Percentiles rank a stretch among this genome's conserved stretches.
These are phyloP conservation scores for Cladorhizidae sp. DNA, from an alignment of 37 sponge, comb jelly and placozoan genomes.

Conservation along the genomic window DNA sequence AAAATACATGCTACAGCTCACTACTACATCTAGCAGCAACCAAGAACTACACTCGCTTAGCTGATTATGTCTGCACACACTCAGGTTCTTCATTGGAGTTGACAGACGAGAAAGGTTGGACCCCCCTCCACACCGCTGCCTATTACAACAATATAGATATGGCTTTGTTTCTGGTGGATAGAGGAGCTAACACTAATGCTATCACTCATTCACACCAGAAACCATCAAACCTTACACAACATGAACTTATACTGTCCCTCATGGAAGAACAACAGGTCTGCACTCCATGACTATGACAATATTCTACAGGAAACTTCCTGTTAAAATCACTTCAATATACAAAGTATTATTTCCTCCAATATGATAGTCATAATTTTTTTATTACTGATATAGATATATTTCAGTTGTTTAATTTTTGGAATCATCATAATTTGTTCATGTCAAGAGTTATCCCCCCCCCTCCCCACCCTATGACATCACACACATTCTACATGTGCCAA, in stretches of 20 bases:
- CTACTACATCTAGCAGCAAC: conserved; percentile 73
- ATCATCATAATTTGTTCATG: no score
- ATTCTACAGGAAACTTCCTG: no score
- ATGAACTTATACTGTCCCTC: conserved; percentile 44
- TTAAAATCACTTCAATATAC: no score
- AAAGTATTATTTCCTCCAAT: no score
- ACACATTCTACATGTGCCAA: no score
- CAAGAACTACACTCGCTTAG: conserved; percentile 63
- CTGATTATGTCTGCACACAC: conserved; percentile 30
- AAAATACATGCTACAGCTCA: conserved; percentile 32
- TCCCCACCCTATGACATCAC: no score
- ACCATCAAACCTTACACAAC: conserved; percentile 51
- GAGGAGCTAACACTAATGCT: conserved; percentile 42
- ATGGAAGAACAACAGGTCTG: conserved; percentile 22
- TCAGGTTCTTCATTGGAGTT: conserved; percentile 12
- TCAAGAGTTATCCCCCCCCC: no score
- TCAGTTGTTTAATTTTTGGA: no score
- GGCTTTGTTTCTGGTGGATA: conserved; percentile 38
- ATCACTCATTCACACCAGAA: conserved; percentile 59
- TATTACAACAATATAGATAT: conserved; percentile 60
- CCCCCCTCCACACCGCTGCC: conserved; percentile 64
- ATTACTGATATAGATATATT: no score
- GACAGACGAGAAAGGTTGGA: conserved; percentile 64
- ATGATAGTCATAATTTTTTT: no score
- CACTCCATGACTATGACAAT: no score